Evolutionary conservation across 2,797 vertebrate genomes (phyloP), one percentile per base, ranked within the genome.

Genomic region (Cercopithecus neglectus): DNA sequence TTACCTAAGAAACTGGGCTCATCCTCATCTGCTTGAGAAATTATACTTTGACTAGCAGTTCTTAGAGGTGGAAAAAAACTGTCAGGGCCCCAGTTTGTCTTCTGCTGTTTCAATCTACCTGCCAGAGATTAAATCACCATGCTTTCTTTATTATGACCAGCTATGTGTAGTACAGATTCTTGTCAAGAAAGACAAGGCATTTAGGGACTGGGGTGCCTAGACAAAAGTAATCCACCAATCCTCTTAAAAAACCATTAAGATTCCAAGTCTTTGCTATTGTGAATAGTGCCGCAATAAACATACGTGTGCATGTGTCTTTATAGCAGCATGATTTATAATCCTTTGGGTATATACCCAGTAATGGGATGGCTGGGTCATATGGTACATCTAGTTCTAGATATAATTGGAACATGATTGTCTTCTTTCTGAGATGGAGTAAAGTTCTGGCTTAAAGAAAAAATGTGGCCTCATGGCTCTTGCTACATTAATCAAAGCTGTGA

Each of bases 211-310:
- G 19, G 33, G 57, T 9, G 22, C 10, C 5, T 39, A 7, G 13
- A 50, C 36, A 83, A 39, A 94, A 94, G 33, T 36, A 14, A 91
- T 81, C 33, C 46, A 84, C 16, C 24, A 55, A 12, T 50, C 8
- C 50, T 83, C 28, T 83, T 80, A 70, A 92, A 78, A 92, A 92
- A n/a, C n/a, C n/a, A n/a, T n/a, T n/a, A n/a, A n/a, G 41, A 41
- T 41, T 41, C 41, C 41, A 41, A 41, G 41, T 41, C 41, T 41
- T 41, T 41, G 41, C 41, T 5, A 41, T 41, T 41, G 41, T 41
- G 41, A 41, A 41, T 41, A 41, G 41, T 41, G 41, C 41, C 41
- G 5, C 41, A 41, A 41, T 41, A 6, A 41, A 41, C 5, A 6
- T 41, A 41, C 41, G 41, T 41, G 41, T 41, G 41, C 41, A 41